These are phyloP conservation scores for Gymnodraco acuticeps DNA, from an alignment of 2,797 vertebrate species.

Conservation along the genomic window DNA sequence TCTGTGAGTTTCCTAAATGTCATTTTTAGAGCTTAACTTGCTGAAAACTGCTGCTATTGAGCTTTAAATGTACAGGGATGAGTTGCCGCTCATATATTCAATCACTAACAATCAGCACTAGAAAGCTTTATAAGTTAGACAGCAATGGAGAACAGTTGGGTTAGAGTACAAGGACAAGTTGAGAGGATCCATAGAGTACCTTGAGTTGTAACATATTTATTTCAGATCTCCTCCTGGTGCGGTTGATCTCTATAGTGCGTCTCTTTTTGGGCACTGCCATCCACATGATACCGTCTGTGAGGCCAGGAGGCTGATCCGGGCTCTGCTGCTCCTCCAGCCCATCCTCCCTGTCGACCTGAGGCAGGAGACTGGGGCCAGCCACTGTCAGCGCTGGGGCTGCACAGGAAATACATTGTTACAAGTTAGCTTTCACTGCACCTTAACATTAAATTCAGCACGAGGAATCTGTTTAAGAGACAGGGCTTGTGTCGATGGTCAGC, in stretches of 20 bases:
- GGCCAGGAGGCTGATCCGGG: slow-evolving; percentile 47
- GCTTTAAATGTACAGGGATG: background rate
- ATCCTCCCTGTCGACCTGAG: slow-evolving; percentile 42
- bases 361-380: slow-evolving; percentile 76
- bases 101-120: background rate
- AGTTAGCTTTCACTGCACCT: background rate
- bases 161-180: background rate
- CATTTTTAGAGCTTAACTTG: background rate
- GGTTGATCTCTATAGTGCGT: slow-evolving; percentile 93
- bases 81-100: background rate
- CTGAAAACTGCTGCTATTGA: background rate
- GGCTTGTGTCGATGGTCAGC: background rate
- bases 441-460: too few relatives aligned
- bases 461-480: background rate
- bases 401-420: background rate
- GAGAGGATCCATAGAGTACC: slow-evolving; percentile 74
- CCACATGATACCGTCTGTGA: slow-evolving; percentile 90
- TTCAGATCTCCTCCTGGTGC: slow-evolving; percentile 89
- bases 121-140: background rate
- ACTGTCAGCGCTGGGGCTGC: slow-evolving; percentile 88
- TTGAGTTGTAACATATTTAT: slow-evolving; percentile 88
- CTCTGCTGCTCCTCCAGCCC: slow-evolving; percentile 50
- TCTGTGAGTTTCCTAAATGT: background rate
- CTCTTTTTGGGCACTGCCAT: slow-evolving; percentile 97
- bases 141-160: background rate